Percentiles rank a stretch among this genome's conserved stretches.
Conservation (phyloP, 1,140 invertebrate genomes). For the Drosophila grimshawi region DNA sequence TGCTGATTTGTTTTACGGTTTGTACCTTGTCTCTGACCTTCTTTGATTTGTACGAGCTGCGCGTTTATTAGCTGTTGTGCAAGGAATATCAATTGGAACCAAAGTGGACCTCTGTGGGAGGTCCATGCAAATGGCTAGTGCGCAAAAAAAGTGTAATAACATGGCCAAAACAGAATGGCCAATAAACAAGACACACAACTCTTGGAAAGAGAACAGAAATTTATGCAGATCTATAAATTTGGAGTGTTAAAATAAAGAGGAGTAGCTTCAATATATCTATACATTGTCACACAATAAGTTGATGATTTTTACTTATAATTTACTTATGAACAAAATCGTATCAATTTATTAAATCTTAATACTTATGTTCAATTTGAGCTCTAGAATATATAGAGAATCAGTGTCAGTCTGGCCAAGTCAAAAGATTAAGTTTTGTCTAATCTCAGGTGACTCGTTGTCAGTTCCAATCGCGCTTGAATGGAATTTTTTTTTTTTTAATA, state of each 20-base stretch:
- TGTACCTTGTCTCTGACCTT: constrained; percentile 51
- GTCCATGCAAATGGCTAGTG: constrained; percentile 13
- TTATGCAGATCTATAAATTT: too few species aligned
- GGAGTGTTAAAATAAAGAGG: too few species aligned
- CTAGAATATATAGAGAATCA: too few species aligned
- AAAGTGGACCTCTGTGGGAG: constrained; percentile 6
- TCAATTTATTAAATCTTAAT: too few species aligned
- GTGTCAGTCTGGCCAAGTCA: not conserved
- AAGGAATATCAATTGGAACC: constrained; percentile 54
- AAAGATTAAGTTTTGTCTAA: not conserved
- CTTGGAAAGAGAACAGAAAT: not conserved
- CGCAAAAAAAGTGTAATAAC: not conserved
- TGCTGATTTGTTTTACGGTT: constrained; percentile 4
- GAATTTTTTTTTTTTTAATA: too few species aligned
- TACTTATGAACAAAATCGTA: too few species aligned
- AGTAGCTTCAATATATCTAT: too few species aligned
- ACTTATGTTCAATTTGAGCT: too few species aligned
- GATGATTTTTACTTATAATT: too few species aligned
- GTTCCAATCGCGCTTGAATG: too few species aligned
- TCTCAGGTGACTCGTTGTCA: not conserved
- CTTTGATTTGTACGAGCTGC: constrained; percentile 37
- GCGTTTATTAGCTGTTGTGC: constrained; percentile 18
- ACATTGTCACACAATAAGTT: too few species aligned
- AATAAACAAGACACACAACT: not conserved
- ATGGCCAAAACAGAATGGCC: not conserved